phyloP scores from a whole-genome alignment of 2,888 invertebrate species.

The Helicoverpa assulta region DNA sequence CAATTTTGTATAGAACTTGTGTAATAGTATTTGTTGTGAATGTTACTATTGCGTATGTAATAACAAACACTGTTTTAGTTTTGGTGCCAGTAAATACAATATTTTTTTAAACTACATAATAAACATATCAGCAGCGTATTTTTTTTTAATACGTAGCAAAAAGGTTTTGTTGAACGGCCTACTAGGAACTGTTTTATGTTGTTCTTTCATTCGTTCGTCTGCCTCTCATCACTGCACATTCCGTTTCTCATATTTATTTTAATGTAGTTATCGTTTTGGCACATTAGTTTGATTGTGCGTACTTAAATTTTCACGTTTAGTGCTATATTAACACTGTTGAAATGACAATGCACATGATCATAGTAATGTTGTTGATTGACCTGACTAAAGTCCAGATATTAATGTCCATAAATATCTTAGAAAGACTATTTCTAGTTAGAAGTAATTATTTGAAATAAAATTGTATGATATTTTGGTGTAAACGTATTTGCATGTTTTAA shows the following conservation, averaged over 20 bases:
- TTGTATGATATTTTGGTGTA: constrained; percentile 57
- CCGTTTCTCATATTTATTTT: constrained; percentile 65
- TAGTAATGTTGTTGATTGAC: constrained; percentile 45
- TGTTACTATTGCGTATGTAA: constrained; percentile 67
- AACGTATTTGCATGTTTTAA: constrained; percentile 36
- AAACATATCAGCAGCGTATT: constrained; percentile 66
- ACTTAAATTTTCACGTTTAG: constrained; percentile 60
- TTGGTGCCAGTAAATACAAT: constrained; percentile 68
- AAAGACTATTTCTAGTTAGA: constrained; percentile 54
- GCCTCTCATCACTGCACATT: constrained; percentile 62
- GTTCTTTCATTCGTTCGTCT: constrained; percentile 48
- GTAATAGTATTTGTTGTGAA: constrained; percentile 79
- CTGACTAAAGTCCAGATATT: constrained; percentile 44
- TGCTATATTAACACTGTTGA: constrained; percentile 48
- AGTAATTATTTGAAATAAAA: constrained; percentile 45
- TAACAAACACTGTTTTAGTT: constrained; percentile 66
- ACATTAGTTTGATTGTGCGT: constrained; percentile 59
- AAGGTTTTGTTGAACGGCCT: constrained; percentile 61
- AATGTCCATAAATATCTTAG: constrained; percentile 56
- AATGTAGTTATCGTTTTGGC: constrained; percentile 54
- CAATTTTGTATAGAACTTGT: constrained; percentile 82
- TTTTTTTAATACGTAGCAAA: constrained; percentile 49
- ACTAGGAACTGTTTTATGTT: constrained; percentile 30
- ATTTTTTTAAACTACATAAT: constrained; percentile 47
- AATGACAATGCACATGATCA: constrained; percentile 57